A percentile compares a stretch with the other conserved stretches of the same genome.
phyloP scores from a whole-genome alignment of 2,113 vertebrate genomes.

The Callocephalon fimbriatum region DNA sequence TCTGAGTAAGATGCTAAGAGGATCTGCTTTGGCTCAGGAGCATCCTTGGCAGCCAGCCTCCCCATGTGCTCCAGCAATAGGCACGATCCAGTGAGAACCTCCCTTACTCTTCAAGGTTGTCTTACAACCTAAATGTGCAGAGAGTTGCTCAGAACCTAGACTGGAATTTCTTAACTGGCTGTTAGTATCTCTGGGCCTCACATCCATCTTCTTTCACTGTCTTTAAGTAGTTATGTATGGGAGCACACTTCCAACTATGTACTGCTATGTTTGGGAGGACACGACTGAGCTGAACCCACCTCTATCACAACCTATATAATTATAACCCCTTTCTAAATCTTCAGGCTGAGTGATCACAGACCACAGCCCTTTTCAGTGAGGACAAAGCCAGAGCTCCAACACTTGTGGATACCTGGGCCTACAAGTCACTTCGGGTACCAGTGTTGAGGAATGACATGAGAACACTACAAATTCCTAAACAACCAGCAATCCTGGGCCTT shows the following conservation, averaged over 20 bases:
- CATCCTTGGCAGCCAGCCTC: background rate
- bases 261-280: background rate
- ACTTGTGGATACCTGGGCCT: rapidly evolving
- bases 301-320: background rate
- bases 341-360: background rate
- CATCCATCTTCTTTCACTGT: background rate
- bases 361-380: background rate
- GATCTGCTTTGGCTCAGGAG: background rate
- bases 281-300: rapidly evolving
- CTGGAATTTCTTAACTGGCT: background rate
- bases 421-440: background rate
- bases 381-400: background rate
- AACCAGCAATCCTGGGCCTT: background rate
- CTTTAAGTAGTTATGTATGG: background rate
- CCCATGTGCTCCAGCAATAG: background rate
- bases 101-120: background rate
- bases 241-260: background rate
- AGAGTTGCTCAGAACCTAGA: background rate
- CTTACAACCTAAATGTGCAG: rapidly evolving
- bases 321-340: background rate
- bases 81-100: background rate
- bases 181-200: background rate
- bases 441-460: background rate
- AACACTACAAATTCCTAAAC: background rate
- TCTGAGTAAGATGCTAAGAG: background rate